Percentiles rank a stretch among this genome's conserved stretches.
These are phyloP conservation scores for Cerceris rybyensis DNA, from an alignment of 2,888 invertebrate species.

Conservation along the genomic window DNA sequence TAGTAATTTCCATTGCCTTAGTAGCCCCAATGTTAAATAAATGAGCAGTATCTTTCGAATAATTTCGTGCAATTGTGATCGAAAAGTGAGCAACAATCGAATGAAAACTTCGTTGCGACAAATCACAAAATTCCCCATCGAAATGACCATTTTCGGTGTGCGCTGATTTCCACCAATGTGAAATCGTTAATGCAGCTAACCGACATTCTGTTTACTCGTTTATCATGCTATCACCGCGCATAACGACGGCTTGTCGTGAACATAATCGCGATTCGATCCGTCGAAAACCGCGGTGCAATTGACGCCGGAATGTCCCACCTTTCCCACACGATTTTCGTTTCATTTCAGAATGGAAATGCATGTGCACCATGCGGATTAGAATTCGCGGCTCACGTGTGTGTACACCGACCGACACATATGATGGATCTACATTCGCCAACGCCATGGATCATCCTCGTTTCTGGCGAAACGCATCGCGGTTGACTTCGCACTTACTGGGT, in stretches of 20 bases:
- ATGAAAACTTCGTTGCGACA: too few relatives aligned
- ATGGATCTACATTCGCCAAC: constrained; percentile 15
- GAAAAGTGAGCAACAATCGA: too few relatives aligned
- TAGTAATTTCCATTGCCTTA: too few relatives aligned
- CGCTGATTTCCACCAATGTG: too few relatives aligned
- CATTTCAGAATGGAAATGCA: constrained; percentile 42
- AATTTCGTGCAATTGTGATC: too few relatives aligned
- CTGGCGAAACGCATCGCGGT: constrained; percentile 1
- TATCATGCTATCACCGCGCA: constrained; percentile 27
- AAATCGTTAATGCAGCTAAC: not conserved
- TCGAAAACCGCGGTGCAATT: constrained; percentile 47
- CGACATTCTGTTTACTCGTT: not conserved
- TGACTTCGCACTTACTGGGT: not conserved
- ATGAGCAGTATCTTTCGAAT: too few relatives aligned
- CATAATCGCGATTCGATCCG: constrained; percentile 44
- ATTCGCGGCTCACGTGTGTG: constrained; percentile 18
- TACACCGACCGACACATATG: constrained; percentile 7
- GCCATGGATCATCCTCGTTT: constrained; percentile 23
- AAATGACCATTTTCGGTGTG: too few relatives aligned
- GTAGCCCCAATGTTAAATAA: too few relatives aligned
- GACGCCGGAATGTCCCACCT: constrained; percentile 12
- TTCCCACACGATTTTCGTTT: constrained; percentile 53
- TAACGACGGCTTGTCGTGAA: constrained; percentile 17
- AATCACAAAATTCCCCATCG: too few relatives aligned
- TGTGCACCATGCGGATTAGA: constrained; percentile 29